These are phyloP conservation scores for Pycnomerus fuliginosus DNA, from an alignment of 2,888 invertebrate species.

Conservation along the genomic window DNA sequence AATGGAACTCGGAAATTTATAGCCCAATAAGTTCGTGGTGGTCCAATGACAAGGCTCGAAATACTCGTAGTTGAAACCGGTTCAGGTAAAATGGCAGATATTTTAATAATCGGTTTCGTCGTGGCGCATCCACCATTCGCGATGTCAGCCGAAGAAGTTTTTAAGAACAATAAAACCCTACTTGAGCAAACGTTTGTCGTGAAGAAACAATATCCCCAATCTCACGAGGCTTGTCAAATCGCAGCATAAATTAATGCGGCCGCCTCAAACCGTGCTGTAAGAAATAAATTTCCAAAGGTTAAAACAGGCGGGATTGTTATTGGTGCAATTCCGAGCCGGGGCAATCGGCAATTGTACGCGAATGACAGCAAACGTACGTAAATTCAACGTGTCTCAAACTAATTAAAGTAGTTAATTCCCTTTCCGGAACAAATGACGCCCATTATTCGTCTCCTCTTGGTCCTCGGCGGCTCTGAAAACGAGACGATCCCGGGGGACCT, in stretches of 20 bases:
- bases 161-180: too few relatives aligned
- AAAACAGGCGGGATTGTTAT: constrained; percentile 45
- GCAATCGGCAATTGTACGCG: constrained; percentile 46
- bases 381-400: constrained; percentile 55
- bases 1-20: constrained; percentile 27
- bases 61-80: too few relatives aligned
- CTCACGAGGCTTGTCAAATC: constrained; percentile 32
- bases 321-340: constrained; percentile 41
- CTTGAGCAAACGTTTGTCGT: too few relatives aligned
- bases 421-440: constrained; percentile 52
- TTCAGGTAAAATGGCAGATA: too few relatives aligned
- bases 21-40: constrained; percentile 26
- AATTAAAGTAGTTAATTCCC: constrained; percentile 56
- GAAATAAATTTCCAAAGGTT: constrained; percentile 45
- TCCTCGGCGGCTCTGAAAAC: constrained; percentile 32
- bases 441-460: constrained; percentile 49
- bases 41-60: constrained; percentile 12
- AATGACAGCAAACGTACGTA: constrained; percentile 50
- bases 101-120: too few relatives aligned
- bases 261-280: constrained; percentile 29
- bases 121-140: too few relatives aligned
- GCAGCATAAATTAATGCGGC: constrained; percentile 35
- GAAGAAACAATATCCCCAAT: constrained; percentile 21
- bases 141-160: too few relatives aligned
- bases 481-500: constrained; percentile 36